Evolutionary conservation across 1,140 invertebrate genomes (phyloP), one percentile per base, ranked within the genome.

Genomic region (Colletes latitarsis): DNA sequence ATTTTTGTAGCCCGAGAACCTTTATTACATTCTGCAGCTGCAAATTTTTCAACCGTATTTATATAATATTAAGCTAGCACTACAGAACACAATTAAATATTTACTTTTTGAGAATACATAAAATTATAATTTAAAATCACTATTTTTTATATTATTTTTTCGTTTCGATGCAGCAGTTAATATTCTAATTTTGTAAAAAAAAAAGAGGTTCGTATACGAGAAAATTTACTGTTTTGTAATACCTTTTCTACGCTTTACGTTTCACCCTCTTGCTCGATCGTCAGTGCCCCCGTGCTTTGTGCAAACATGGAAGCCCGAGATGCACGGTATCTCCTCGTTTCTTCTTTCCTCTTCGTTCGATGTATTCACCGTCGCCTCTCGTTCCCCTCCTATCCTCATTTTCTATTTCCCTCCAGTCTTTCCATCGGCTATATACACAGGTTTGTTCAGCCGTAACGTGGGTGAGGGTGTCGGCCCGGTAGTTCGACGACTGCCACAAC

Each of bases 381-480:
- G 14, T n/a, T 81, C 70, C 41, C 39, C 12, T 30, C 2, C 15
- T 39, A 19, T 69, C 39, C 6, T 46, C 71, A 14, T 10, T 55
- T 43, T 69, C 55, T 15, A 30, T 49, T 55, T 68, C 64, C 43
- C 30, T 76, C 46, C 19, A 21, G 39, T n/a, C 60, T 39, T 75
- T 52, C n/a, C 72, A 43, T 52, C 66, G 17, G n/a, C 43, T 52
- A 12, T 49, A 49, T 64, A 57, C 46, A 57, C 64, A 74, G 66
- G 84, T 86, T 86, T 86, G 82, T 85, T 86, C 76, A 86, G 69
- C 68, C 69, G 77, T 84, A 41, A 84, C 75, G 80, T 84, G 79
- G 70, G 82, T 71, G 82, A 82, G 84, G 82, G 58, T 85, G 78
- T 84, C 69, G 68, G 78, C 67, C 62, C 74, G 82, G 72, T 77